phyloP scores from a whole-genome alignment of 2,888 invertebrate genomes.

The Synergus japonicus region DNA sequence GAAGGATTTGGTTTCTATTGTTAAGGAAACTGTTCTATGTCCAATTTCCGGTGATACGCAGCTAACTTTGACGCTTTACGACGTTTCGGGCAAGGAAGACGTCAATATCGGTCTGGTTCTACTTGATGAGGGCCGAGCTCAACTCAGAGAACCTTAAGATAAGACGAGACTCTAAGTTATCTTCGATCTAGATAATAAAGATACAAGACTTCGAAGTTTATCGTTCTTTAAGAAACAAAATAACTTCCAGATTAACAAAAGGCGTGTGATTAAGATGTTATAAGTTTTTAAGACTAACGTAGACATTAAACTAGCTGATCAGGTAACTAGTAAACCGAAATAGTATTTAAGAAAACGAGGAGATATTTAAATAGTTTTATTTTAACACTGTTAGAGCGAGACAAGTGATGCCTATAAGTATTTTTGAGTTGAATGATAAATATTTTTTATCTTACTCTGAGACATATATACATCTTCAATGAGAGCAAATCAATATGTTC shows the following conservation, averaged over 20 bases:
- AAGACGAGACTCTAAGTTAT: neutral
- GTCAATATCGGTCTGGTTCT: neutral
- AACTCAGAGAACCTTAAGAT: neutral
- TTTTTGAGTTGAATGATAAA: slow-evolving; percentile 1
- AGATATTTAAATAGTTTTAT: neutral
- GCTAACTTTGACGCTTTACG: slow-evolving; percentile 84
- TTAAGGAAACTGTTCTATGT: slow-evolving; percentile 82
- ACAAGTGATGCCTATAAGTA: neutral
- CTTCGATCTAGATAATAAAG: neutral
- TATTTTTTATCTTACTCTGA: neutral
- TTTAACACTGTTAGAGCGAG: neutral
- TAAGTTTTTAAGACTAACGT: neutral
- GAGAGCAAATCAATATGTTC: too few species aligned
- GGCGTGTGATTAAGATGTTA: slow-evolving; percentile 8
- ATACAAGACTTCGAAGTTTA: neutral
- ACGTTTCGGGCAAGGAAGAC: slow-evolving; percentile 84
- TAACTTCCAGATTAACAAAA: neutral
- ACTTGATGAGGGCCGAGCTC: neutral
- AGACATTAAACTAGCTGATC: neutral
- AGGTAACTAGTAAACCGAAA: neutral
- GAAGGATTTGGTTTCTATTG: slow-evolving; percentile 84
- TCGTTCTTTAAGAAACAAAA: neutral
- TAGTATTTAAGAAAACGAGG: neutral
- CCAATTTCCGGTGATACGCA: slow-evolving; percentile 80
- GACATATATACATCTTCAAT: too few species aligned